These are phyloP conservation scores for Prionailurus bengalensis DNA, from an alignment of 2,113 vertebrate species.

Conservation along the genomic window DNA sequence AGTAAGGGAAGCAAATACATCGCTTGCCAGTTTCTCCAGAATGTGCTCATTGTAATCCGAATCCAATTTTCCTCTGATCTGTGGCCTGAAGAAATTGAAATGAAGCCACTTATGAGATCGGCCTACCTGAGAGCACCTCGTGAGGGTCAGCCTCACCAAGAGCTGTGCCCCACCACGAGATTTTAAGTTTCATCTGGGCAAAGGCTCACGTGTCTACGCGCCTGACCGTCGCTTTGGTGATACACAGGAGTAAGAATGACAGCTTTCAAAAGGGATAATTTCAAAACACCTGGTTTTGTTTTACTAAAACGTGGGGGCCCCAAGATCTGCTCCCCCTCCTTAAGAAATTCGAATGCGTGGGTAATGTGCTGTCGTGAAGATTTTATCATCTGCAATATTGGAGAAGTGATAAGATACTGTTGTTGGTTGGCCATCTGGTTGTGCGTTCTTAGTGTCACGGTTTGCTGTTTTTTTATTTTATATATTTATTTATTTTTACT, in stretches of 20 bases:
- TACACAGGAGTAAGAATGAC: not conserved
- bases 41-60: not conserved
- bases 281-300: conserved; percentile 43
- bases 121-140: not conserved
- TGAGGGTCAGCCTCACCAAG: not conserved
- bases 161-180: not conserved
- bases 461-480: conserved; percentile 60
- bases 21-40: not conserved
- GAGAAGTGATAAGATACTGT: conserved; percentile 74
- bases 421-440: conserved; percentile 77
- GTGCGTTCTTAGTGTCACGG: conserved; percentile 54
- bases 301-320: conserved; percentile 57
- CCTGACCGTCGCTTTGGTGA: not conserved
- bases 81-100: not conserved
- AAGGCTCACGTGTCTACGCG: not conserved
- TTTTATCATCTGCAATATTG: conserved; percentile 71
- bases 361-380: conserved; percentile 47
- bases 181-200: not conserved
- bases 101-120: conserved; percentile 48
- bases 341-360: conserved; percentile 50
- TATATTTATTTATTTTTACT: conserved; percentile 50
- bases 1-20: not conserved
- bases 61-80: not conserved
- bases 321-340: not conserved
- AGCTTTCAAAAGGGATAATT: conserved; percentile 50